Base-by-base conservation (phyloP, 2,888 invertebrate genomes). In the Ditylenchus weischeri region DNA sequence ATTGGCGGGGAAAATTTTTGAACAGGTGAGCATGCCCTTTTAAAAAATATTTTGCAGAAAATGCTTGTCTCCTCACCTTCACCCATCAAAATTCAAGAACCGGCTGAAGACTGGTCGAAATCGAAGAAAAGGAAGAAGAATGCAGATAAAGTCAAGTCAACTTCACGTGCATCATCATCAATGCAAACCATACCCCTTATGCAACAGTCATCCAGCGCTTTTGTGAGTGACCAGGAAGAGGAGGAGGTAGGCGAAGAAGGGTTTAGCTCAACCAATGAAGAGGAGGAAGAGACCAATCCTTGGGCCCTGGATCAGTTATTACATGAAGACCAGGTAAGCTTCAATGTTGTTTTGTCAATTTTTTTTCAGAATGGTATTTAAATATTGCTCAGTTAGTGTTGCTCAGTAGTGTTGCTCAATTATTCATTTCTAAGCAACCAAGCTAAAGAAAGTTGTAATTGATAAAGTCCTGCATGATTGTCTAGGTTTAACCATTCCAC, bases 261-360 rank as follows among this genome's bases (percentile, higher is more conserved):
- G n/a, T 36, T 19, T 36, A 51, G 10, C 57, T 43, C 54, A 51
- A 57, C 23, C n/a, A 35, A 65, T 21, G 71, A 69, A 51, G 71
- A 72, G 38, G 43, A 43, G 13, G 54, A 70, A 21, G 75, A 73
- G 60, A 71, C 75, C 18, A 75, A 79, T 76, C 78, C 79, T 50
- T 79, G 79, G 79, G 78, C 75, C 61, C 69, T 79, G 51, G 78
- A 78, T 66, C 75, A 78, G 58, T 65, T 79, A 23, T 72, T 79
- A 21, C 72, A 74, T 43, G 78, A 78, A 7, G 78, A 78, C 64
- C 75, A 77, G 73, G 78, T 78, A 59, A 38, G 64, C 13, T 59
- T 19, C 2, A 7, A 21, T 1, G 13, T 19, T 29, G 11, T 15
- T 13, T 54, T 54, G 10, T 13, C 21, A 59, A 59, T 29, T 2